Evolutionary conservation across 92 coral and sea anemone genomes (phyloP).

Genomic region (Zoanthus sociatus): DNA sequence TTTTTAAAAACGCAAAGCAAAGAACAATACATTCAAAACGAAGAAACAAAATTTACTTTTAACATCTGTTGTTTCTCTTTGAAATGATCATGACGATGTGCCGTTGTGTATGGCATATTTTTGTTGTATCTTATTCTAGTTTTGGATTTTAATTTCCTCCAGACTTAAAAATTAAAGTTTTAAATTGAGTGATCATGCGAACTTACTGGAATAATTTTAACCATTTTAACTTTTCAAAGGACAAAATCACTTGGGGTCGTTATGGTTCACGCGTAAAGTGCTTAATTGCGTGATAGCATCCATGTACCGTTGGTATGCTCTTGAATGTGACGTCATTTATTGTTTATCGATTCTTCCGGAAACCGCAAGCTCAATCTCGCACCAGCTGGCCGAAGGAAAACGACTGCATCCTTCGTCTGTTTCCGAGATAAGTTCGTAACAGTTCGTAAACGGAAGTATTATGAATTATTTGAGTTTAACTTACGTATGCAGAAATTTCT

Average conservation of each 20-base stretch:
- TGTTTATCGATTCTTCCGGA: not conserved
- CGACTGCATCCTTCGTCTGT: not conserved
- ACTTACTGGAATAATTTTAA: not conserved
- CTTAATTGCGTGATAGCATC: not conserved
- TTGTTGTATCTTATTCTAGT: no score
- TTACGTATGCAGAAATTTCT: no score
- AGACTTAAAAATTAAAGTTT: no score
- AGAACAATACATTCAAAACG: no score
- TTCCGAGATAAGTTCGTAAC: not conserved
- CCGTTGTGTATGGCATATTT: no score
- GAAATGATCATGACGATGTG: no score
- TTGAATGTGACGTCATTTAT: slow-evolving; percentile 22
- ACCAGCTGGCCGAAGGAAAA: not conserved
- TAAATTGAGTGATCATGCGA: not conserved
- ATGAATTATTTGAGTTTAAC: not conserved
- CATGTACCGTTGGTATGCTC: not conserved
- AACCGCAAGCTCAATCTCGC: not conserved
- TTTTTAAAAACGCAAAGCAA: no score
- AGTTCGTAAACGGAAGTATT: slow-evolving; percentile 17
- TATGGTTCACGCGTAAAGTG: not conserved
- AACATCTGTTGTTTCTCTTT: no score
- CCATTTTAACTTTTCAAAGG: not conserved
- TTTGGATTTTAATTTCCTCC: no score
- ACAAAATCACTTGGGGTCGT: not conserved
- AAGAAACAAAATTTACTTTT: no score